These are phyloP conservation scores for Corythaeola cristata DNA, from an alignment of 2,113 vertebrate species.

Conservation along the genomic window DNA sequence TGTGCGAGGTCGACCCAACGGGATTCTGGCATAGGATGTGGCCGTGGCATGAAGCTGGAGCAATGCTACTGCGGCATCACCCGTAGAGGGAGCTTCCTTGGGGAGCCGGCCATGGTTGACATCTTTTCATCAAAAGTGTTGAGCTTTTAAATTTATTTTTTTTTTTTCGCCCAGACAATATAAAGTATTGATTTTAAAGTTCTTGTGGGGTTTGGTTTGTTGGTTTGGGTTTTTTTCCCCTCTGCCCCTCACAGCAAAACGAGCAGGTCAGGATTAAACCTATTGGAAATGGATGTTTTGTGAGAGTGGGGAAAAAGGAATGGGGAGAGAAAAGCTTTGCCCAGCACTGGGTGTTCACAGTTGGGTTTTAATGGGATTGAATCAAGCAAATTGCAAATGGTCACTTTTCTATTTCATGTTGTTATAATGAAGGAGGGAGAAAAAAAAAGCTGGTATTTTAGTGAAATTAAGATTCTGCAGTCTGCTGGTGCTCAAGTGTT, in stretches of 20 bases:
- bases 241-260: neutral
- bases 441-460: neutral
- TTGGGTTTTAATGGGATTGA: neutral
- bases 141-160: neutral
- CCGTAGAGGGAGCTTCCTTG: conserved; percentile 57
- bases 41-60: neutral
- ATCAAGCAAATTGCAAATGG: neutral
- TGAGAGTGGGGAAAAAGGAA: accelerated
- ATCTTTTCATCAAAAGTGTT: neutral
- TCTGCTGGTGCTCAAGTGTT: neutral
- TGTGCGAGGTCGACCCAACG: neutral
- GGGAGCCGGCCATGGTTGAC: neutral
- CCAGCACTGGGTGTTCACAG: neutral
- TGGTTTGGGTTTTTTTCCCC: accelerated
- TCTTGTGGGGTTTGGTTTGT: neutral
- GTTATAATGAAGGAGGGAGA: neutral
- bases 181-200: conserved; percentile 10
- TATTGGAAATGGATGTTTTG: neutral
- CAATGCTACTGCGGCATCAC: conserved; percentile 13
- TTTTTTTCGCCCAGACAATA: neutral
- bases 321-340: neutral
- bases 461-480: neutral
- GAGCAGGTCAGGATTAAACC: neutral
- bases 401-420: neutral
- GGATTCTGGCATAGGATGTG: neutral